Percentiles rank a stretch among this genome's conserved stretches.
phyloP scores from a whole-genome alignment of 2,113 vertebrate genomes.

The Tachycineta bicolor region DNA sequence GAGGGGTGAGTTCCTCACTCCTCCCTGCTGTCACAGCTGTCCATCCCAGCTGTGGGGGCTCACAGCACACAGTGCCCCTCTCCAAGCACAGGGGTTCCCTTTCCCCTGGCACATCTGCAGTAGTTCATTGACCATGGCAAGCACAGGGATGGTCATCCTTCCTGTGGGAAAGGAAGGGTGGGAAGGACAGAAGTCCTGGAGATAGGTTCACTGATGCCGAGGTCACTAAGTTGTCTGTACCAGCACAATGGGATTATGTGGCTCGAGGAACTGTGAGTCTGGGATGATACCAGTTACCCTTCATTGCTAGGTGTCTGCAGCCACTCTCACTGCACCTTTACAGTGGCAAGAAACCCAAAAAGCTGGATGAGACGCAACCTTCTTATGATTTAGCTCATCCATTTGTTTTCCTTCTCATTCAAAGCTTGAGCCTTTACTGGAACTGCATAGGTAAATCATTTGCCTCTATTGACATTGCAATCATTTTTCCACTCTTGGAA shows the following conservation, averaged over 20 bases:
- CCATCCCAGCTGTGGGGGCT: neutral
- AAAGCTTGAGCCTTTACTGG: constrained; percentile 3
- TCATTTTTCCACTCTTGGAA: constrained; percentile 36
- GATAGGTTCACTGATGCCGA: neutral
- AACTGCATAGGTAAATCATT: constrained; percentile 15
- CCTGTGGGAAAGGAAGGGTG: neutral
- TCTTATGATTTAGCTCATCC: neutral
- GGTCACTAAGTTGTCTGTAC: neutral
- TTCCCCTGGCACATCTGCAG: neutral
- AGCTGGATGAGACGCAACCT: neutral
- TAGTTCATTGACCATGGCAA: neutral
- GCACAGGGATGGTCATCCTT: neutral
- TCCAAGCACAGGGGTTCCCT: neutral
- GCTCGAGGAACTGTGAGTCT: neutral
- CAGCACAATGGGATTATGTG: neutral
- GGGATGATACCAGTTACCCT: neutral
- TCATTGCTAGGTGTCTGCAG: neutral
- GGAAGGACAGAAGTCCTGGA: neutral
- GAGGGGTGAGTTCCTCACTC: neutral
- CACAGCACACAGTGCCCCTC: neutral
- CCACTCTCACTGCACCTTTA: neutral
- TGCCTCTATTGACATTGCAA: neutral
- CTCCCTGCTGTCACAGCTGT: neutral
- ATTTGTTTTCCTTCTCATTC: constrained; percentile 27
- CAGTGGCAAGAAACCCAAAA: neutral